Evolutionary conservation across 2,888 invertebrate genomes (phyloP).

Genomic region (Andricus curvator): DNA sequence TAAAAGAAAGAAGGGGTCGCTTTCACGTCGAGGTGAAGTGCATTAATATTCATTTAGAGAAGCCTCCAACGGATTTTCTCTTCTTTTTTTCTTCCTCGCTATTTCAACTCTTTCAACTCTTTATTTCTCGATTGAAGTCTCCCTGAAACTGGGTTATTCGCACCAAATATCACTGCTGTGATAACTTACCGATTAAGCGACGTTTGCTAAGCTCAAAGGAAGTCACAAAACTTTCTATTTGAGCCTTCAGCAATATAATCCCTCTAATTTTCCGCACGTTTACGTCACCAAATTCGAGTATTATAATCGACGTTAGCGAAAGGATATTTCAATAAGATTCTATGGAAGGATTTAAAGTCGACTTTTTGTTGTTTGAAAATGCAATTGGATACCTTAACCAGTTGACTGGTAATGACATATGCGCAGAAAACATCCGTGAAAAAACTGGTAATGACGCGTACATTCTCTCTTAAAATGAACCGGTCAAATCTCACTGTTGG

Average conservation of each 20-base stretch:
- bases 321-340: background rate
- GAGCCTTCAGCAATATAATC: background rate
- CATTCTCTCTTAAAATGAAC: too few species aligned
- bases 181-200: conserved; percentile 5
- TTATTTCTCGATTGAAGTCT: conserved; percentile 11
- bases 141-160: conserved; percentile 64
- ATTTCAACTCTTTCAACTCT: conserved; percentile 3
- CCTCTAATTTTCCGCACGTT: background rate
- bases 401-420: too few species aligned
- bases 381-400: too few species aligned
- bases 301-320: background rate
- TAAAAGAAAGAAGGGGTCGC: conserved; percentile 37
- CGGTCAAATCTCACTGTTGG: too few species aligned
- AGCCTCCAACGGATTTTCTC: conserved; percentile 49
- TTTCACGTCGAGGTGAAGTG: conserved; percentile 56
- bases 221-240: background rate
- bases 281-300: background rate
- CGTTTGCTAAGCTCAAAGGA: background rate
- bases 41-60: conserved; percentile 73
- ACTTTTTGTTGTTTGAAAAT: background rate
- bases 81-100: conserved; percentile 33
- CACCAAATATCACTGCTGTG: conserved; percentile 41
- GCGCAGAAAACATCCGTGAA: too few species aligned
- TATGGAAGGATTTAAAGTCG: background rate
- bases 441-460: too few species aligned